Evolutionary conservation across 2,113 vertebrate species (phyloP).

Genomic region (Thinocorus orbignyianus): DNA sequence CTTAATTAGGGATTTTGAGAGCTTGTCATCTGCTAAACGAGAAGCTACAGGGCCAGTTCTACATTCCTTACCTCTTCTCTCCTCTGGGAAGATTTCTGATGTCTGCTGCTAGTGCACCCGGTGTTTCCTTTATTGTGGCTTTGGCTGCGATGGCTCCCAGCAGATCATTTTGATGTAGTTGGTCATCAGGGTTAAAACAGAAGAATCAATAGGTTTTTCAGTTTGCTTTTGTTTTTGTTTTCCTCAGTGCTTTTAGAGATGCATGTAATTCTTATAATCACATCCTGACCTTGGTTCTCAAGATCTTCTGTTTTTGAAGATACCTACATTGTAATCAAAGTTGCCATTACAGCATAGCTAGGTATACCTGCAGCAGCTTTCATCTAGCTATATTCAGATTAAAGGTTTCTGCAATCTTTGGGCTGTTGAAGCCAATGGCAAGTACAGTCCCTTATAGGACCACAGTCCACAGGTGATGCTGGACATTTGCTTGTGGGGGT

Average conservation of each 20-base stretch:
- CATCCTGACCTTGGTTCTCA: background rate
- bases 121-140: background rate
- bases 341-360: background rate
- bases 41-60: background rate
- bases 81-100: background rate
- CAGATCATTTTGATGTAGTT: background rate
- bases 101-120: rapidly evolving
- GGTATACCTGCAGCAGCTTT: background rate
- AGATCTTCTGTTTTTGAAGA: background rate
- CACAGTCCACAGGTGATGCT: background rate
- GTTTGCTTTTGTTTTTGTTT: background rate
- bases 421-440: background rate
- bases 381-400: conserved; percentile 4
- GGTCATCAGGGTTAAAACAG: conserved; percentile 1
- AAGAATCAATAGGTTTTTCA: background rate
- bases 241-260: background rate
- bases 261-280: background rate
- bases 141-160: background rate
- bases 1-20: conserved; percentile 29
- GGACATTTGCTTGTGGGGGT: background rate
- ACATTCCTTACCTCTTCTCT: conserved; percentile 25
- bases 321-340: conserved; percentile 7
- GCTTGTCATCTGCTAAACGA: conserved; percentile 3
- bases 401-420: conserved; percentile 12
- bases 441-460: background rate